Evolutionary conservation across 1,140 invertebrate genomes (phyloP).

Genomic region (Xylocopa sonorina): DNA sequence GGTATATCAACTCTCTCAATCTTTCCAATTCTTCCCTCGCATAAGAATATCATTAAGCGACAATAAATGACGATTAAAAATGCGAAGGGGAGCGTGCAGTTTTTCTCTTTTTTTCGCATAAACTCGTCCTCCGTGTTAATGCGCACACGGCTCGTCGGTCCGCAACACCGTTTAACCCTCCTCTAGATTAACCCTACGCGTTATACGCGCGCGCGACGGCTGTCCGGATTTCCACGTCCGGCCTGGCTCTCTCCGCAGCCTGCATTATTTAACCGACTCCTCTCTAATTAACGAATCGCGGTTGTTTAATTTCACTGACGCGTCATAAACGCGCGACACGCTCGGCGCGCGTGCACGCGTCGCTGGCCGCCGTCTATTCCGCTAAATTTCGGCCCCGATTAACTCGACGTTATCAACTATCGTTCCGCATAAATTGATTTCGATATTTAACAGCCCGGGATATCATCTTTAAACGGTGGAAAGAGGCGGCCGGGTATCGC

Average conservation of each 20-base stretch:
- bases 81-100: too few relatives aligned
- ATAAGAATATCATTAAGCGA: too few relatives aligned
- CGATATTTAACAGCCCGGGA: constrained; percentile 15
- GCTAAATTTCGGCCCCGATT: constrained; percentile 33
- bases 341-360: constrained; percentile 5
- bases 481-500: not conserved
- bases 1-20: too few relatives aligned
- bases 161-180: constrained; percentile 17
- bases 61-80: too few relatives aligned
- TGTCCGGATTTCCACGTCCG: constrained; percentile 42
- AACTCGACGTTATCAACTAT: constrained; percentile 41
- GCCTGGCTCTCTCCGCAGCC: not conserved
- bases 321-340: constrained; percentile 31
- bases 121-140: not conserved
- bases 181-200: constrained; percentile 19
- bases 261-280: constrained; percentile 57
- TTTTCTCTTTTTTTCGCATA: too few relatives aligned
- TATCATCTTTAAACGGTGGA: not conserved
- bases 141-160: not conserved
- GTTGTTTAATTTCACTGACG: constrained; percentile 51
- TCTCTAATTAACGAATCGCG: constrained; percentile 59
- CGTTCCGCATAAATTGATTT: constrained; percentile 49
- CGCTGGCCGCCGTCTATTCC: not conserved
- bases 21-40: too few relatives aligned
- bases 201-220: not conserved